phyloP scores from a whole-genome alignment of 2,888 invertebrate genomes.

The Pyrrhosoma nymphula region DNA sequence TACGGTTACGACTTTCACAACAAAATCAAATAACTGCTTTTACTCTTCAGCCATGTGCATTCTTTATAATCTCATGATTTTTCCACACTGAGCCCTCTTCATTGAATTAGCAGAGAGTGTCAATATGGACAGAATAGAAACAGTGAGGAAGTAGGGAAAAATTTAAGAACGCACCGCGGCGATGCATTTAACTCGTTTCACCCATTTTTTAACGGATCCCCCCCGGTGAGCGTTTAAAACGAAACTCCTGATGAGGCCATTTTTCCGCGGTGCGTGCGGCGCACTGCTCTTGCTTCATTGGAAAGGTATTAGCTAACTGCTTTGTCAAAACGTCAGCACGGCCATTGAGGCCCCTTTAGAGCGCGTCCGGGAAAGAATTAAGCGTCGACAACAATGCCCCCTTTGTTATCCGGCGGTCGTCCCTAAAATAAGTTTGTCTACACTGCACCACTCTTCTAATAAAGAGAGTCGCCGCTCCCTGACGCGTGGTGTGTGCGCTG shows the following conservation, averaged over 20 bases:
- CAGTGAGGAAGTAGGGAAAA: not conserved
- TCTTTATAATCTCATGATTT: no score
- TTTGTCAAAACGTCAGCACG: slow-evolving; percentile 50
- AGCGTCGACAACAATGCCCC: slow-evolving; percentile 48
- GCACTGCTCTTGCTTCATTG: not conserved
- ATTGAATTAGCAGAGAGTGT: no score
- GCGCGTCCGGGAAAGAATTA: slow-evolving; percentile 62
- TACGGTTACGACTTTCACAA: no score
- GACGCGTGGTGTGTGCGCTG: slow-evolving; percentile 42
- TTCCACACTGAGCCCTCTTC: no score
- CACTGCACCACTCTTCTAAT: slow-evolving; percentile 47
- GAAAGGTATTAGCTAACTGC: slow-evolving; percentile 34
- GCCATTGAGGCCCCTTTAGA: slow-evolving; percentile 9
- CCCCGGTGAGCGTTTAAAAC: not conserved
- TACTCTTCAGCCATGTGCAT: no score
- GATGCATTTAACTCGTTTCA: not conserved
- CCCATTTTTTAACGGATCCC: not conserved
- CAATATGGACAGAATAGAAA: not conserved
- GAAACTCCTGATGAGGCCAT: not conserved
- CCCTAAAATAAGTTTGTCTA: slow-evolving; percentile 67
- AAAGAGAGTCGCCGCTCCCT: slow-evolving; percentile 46
- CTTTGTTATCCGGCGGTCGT: slow-evolving; percentile 42
- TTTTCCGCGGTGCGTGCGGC: not conserved
- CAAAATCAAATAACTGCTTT: no score
- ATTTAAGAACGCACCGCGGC: not conserved